Evolutionary conservation across 2,113 vertebrate species (phyloP).

Genomic region (Nycticorax nycticorax): DNA sequence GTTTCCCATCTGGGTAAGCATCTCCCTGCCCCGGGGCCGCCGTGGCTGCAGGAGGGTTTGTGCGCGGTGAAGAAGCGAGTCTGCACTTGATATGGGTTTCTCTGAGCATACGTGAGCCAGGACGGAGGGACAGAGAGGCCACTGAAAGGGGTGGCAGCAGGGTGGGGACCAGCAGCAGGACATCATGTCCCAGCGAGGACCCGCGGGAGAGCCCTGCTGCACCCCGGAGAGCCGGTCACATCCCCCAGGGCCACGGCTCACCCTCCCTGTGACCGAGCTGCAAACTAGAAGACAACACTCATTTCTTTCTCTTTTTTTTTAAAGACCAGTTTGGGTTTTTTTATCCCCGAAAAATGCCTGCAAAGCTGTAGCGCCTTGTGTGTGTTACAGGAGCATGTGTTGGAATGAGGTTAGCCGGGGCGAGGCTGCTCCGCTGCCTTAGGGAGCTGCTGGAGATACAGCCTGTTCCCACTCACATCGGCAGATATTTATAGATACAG

Average conservation of each 20-base stretch:
- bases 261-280: fast-evolving
- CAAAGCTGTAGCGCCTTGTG: not conserved
- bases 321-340: fast-evolving
- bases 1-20: not conserved
- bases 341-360: not conserved
- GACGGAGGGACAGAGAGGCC: not conserved
- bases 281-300: not conserved
- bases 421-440: not conserved
- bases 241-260: fast-evolving
- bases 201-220: not conserved
- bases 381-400: not conserved
- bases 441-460: conserved; percentile 51
- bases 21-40: not conserved
- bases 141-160: no score
- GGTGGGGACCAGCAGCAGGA: not conserved
- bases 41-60: not conserved
- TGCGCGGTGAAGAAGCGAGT: fast-evolving
- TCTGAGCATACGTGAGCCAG: not conserved
- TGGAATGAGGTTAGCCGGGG: conserved; percentile 3
- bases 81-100: fast-evolving
- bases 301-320: not conserved
- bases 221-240: not conserved
- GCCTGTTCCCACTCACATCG: conserved; percentile 47
- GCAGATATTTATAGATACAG: conserved; percentile 57
- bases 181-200: not conserved